These are phyloP conservation scores for Leptodactylus fallax DNA, from an alignment of 2,797 vertebrate genomes.

Conservation along the genomic window DNA sequence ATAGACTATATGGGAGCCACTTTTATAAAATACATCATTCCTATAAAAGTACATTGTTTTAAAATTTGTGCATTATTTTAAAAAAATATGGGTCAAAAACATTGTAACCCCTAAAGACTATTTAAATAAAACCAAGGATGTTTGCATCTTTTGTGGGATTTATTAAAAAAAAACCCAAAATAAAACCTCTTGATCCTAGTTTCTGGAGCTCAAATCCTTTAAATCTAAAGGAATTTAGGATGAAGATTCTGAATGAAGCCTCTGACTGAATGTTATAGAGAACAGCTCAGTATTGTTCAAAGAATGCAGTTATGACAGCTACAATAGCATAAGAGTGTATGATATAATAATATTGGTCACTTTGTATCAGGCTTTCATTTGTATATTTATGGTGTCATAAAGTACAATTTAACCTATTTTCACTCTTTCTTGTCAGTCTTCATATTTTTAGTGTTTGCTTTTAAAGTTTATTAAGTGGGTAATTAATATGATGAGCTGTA, in stretches of 20 bases:
- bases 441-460: background rate
- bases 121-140: no score
- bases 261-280: background rate
- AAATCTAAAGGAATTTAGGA: no score
- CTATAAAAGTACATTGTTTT: no score
- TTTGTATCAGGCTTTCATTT: background rate
- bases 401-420: background rate
- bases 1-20: no score
- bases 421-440: background rate
- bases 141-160: no score
- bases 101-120: no score
- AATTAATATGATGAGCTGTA: background rate
- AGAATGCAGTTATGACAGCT: background rate
- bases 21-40: no score
- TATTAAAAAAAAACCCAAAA: no score
- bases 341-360: background rate
- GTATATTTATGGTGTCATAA: background rate
- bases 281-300: background rate
- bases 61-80: no score
- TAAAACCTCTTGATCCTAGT: no score
- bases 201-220: no score
- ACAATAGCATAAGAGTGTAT: background rate
- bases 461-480: constrained; percentile 8
- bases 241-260: background rate
- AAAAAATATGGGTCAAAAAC: no score